Evolutionary conservation across 2,113 vertebrate genomes (phyloP), one percentile per base, ranked within the genome.

Genomic region (Otis tarda): DNA sequence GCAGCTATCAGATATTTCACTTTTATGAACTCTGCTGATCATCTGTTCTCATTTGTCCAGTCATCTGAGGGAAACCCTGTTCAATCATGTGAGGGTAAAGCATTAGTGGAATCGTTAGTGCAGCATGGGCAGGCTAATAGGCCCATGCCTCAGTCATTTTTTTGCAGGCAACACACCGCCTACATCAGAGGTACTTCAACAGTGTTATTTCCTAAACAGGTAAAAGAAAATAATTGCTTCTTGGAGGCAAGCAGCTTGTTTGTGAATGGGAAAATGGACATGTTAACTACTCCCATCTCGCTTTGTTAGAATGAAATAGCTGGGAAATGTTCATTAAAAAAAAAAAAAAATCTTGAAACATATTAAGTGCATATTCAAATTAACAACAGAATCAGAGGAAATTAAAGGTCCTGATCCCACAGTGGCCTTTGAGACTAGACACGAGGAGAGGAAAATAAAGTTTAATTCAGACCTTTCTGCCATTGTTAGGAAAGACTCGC

Each of bases 31-130:
- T 96, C 52, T 15, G 52, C 43, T 57, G 64, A 90, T 97, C 89
- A 93, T 94, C 87, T 93, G 61, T 94, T 75, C 85, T 91, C 95
- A 93, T 95, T 92, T 95, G 78, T 92, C 91, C 87, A 87, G 93
- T 93, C 93, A 87, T 94, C 30, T 59, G 89, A 97, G 94, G 96
- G 94, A 96, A 96, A 64, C 77, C 92, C 93, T 94, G 74, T 56
- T 92, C 74, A 92, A 37, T 88, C 67, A 43, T 75, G 81, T 93
- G 77, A 94, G 82, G 73, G 71, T 80, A 97, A 96, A 94, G 74
- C 76, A 71, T 96, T 89, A 95, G 78, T 52, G 69, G 89, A 94
- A 93, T 95, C 73, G 27, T 96, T 96, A 97, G 90, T 94, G 95
- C 93, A 97, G 93, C 91, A 81, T 84, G 57, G 85, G 37, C 63